phyloP scores from a whole-genome alignment of 2,888 invertebrate genomes.

The Synergus laeviventris region DNA sequence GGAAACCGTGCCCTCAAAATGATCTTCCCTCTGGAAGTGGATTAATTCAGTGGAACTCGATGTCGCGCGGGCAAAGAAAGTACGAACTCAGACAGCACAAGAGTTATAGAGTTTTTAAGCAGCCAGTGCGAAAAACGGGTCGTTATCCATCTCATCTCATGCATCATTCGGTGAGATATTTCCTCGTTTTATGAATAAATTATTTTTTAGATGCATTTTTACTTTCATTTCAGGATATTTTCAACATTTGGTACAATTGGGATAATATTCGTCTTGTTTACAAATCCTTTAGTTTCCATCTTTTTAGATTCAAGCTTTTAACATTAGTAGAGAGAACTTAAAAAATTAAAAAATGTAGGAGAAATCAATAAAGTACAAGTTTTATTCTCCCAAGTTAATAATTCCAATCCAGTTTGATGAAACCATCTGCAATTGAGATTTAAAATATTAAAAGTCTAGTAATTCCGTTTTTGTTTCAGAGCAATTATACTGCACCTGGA shows the following conservation, averaged over 20 bases:
- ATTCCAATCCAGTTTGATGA: too few relatives aligned
- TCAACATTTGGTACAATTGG: not conserved
- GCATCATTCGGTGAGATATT: slow-evolving; percentile 23
- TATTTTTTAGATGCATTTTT: not conserved
- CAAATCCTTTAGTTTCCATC: too few relatives aligned
- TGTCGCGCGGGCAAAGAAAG: slow-evolving; percentile 33
- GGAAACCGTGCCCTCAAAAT: slow-evolving; percentile 2
- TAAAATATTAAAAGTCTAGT: not conserved
- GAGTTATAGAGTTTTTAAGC: slow-evolving; percentile 35
- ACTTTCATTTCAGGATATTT: not conserved
- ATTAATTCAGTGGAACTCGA: slow-evolving; percentile 36
- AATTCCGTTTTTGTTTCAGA: not conserved
- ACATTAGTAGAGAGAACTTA: not conserved
- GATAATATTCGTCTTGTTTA: too few relatives aligned
- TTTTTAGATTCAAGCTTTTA: too few relatives aligned
- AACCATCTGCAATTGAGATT: too few relatives aligned
- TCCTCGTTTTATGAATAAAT: slow-evolving; percentile 20
- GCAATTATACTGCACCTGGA: not conserved
- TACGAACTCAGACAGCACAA: slow-evolving; percentile 2
- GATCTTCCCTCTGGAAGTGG: slow-evolving; percentile 20
- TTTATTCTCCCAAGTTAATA: too few relatives aligned
- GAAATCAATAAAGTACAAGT: not conserved
- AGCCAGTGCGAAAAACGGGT: slow-evolving; percentile 21
- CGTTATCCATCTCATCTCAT: slow-evolving; percentile 17
- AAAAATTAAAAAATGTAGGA: not conserved